phyloP scores from a whole-genome alignment of 1,140 invertebrate species.

The Drosophila ananassae region DNA sequence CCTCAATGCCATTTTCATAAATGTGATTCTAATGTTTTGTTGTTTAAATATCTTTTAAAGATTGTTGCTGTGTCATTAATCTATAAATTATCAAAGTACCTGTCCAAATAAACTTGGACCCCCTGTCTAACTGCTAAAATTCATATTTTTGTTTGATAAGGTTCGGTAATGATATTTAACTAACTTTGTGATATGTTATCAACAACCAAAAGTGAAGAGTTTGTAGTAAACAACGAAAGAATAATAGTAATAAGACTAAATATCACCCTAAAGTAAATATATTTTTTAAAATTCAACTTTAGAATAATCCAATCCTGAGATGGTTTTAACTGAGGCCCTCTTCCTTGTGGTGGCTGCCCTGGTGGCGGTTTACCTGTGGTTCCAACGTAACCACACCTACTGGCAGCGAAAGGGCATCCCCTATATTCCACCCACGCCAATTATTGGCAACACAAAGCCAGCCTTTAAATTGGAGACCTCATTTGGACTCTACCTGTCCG shows the following conservation, averaged over 20 bases:
- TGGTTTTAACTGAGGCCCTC: constrained; percentile 59
- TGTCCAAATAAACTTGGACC: too few species aligned
- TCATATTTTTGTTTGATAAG: too few species aligned
- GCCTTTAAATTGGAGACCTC: constrained; percentile 54
- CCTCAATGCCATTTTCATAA: too few species aligned
- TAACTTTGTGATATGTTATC: neutral
- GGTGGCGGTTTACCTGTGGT: constrained; percentile 60
- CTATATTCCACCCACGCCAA: constrained; percentile 53
- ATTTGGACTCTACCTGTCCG: constrained; percentile 61
- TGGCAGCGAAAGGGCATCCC: constrained; percentile 78
- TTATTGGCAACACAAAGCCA: constrained; percentile 68
- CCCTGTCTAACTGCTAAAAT: too few species aligned
- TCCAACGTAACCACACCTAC: constrained; percentile 66
- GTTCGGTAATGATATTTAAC: neutral
- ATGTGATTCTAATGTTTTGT: too few species aligned
- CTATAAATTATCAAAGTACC: too few species aligned
- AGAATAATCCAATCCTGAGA: constrained; percentile 7
- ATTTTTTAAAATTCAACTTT: too few species aligned
- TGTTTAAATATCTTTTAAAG: too few species aligned
- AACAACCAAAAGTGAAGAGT: neutral
- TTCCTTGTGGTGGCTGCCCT: constrained; percentile 50
- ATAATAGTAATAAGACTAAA: too few species aligned
- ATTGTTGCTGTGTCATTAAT: too few species aligned
- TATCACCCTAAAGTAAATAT: too few species aligned
- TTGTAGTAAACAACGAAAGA: neutral